Percentiles rank a stretch among this genome's conserved stretches.
phyloP scores from a whole-genome alignment of 2,113 vertebrate species.

The Plotosus lineatus region DNA sequence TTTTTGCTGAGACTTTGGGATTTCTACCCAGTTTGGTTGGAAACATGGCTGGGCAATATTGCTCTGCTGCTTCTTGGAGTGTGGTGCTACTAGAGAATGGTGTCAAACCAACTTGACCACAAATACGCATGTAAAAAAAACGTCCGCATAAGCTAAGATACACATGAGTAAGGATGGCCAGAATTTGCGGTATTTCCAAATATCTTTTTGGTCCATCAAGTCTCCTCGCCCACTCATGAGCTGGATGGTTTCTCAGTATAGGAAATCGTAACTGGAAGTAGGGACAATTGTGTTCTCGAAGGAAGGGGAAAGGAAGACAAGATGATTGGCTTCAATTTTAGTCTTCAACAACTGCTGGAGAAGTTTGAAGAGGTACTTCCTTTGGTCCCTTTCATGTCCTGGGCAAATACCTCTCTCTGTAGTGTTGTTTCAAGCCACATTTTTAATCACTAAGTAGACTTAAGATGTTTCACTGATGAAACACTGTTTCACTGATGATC shows the following conservation, averaged over 20 bases:
- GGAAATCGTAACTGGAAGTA: background rate
- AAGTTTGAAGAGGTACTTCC: constrained; percentile 92
- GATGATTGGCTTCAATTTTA: constrained; percentile 95
- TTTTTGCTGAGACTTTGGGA: background rate
- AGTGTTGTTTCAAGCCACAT: background rate
- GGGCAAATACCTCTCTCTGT: background rate
- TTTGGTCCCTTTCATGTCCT: background rate
- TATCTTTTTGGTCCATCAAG: background rate
- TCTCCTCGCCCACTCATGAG: background rate
- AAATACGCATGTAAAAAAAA: background rate
- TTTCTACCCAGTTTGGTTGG: background rate
- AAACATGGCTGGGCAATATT: background rate
- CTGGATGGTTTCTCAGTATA: background rate
- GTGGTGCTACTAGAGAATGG: background rate
- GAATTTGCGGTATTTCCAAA: background rate
- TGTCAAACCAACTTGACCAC: background rate
- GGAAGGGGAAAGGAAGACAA: constrained; percentile 51
- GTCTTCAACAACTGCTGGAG: constrained; percentile 85
- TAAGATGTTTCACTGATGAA: background rate
- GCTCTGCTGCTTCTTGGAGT: background rate
- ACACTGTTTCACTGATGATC: background rate
- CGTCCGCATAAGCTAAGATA: background rate
- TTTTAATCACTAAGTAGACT: background rate
- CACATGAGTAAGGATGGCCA: background rate
- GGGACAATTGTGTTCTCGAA: background rate